Evolutionary conservation across 2,113 vertebrate genomes (phyloP).

Genomic region (Chaenocephalus aceratus): DNA sequence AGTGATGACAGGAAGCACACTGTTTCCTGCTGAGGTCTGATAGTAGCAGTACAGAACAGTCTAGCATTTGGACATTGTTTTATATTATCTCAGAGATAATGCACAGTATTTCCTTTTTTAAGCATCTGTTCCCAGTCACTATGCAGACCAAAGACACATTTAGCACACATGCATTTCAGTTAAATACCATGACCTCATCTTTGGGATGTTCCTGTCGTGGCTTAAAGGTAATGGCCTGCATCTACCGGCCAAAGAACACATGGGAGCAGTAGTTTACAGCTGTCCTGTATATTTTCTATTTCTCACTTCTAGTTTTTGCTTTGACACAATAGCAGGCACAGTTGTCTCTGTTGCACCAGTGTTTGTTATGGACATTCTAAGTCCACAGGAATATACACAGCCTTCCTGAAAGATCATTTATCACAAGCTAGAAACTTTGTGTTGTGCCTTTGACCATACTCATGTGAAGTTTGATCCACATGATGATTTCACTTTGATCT

Average conservation of each 20-base stretch:
- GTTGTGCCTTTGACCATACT: constrained; percentile 1
- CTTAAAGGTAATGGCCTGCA: constrained; percentile 6
- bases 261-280: background rate
- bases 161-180: background rate
- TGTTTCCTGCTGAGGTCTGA: constrained; percentile 11
- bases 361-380: constrained; percentile 40
- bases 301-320: background rate
- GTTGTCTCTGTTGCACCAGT: constrained; percentile 27
- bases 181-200: constrained; percentile 16
- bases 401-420: background rate
- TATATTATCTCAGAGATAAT: background rate
- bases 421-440: background rate
- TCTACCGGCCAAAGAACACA: background rate
- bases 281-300: background rate
- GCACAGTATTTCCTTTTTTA: constrained; percentile 4
- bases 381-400: constrained; percentile 21
- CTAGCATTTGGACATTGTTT: background rate
- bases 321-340: constrained; percentile 2
- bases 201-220: background rate
- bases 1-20: background rate
- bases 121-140: background rate
- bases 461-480: background rate
- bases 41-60: background rate
- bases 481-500: no score
- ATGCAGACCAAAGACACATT: constrained; percentile 6